Conservation (phyloP, 2,113 vertebrate species). For the Saccopteryx bilineata region DNA sequence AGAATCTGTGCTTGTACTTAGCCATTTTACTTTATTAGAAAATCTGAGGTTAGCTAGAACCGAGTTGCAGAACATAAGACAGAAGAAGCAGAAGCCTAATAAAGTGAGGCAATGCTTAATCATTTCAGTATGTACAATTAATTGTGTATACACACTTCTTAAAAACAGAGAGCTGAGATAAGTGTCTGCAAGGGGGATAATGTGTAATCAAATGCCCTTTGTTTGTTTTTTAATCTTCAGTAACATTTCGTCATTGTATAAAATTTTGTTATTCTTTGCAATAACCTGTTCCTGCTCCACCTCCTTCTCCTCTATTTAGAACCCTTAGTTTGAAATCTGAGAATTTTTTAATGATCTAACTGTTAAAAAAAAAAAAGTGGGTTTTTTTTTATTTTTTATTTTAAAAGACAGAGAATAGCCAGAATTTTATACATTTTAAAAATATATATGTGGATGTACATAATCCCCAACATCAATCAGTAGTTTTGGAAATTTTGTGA, state of each 20-base stretch:
- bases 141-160: neutral
- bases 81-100: neutral
- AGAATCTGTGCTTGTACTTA: neutral
- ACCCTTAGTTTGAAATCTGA: neutral
- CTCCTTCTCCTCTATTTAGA: neutral
- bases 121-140: neutral
- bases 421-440: neutral
- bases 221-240: conserved; percentile 20
- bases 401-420: neutral
- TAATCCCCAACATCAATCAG: neutral
- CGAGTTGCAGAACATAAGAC: neutral
- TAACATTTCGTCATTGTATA: neutral
- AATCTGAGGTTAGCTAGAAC: conserved; percentile 27
- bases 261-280: neutral
- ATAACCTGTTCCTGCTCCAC: neutral
- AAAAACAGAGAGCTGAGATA: neutral
- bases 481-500: neutral
- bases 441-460: neutral
- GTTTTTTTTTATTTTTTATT: neutral
- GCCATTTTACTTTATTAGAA: neutral
- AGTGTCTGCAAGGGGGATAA: neutral
- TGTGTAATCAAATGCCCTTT: neutral
- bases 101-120: neutral
- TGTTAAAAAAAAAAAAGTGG: neutral
- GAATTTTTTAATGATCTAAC: neutral